phyloP scores from a whole-genome alignment of 2,888 invertebrate species.

The Sympetrum striolatum region DNA sequence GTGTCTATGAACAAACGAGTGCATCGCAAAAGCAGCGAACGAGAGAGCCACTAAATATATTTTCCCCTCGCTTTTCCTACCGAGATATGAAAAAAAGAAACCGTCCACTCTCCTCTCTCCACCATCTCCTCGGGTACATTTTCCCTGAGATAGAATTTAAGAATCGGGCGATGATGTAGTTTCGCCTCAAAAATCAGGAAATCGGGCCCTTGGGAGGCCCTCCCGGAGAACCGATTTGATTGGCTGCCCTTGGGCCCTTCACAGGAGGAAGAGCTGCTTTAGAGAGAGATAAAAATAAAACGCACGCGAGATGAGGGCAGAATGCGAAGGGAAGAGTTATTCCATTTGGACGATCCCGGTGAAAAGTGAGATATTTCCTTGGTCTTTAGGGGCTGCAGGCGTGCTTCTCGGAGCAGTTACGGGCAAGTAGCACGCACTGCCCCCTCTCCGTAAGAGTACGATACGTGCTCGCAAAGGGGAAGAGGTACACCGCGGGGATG shows the following conservation, averaged over 20 bases:
- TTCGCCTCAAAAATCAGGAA: constrained; percentile 3
- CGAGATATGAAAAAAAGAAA: background rate
- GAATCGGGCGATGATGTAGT: background rate
- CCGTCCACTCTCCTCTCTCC: background rate
- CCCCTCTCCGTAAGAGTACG: background rate
- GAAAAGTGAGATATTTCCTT: background rate
- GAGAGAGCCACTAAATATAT: background rate
- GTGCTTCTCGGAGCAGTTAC: background rate
- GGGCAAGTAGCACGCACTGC: background rate
- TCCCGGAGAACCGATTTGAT: constrained; percentile 5
- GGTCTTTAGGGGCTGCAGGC: background rate
- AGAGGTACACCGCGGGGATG: too few species aligned
- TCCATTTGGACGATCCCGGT: background rate
- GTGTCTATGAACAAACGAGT: background rate
- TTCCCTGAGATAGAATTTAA: background rate
- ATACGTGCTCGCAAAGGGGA: background rate
- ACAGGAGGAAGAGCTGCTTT: too few species aligned
- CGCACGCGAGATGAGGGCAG: constrained; percentile 3
- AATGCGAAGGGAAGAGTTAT: background rate
- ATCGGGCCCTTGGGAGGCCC: background rate
- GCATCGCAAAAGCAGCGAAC: background rate
- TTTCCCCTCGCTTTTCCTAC: background rate
- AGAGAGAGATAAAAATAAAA: background rate
- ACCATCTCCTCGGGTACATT: background rate
- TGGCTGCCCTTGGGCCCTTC: background rate